Base-by-base conservation (phyloP, 2,888 invertebrate species). In the Oscheius myriophilus region DNA sequence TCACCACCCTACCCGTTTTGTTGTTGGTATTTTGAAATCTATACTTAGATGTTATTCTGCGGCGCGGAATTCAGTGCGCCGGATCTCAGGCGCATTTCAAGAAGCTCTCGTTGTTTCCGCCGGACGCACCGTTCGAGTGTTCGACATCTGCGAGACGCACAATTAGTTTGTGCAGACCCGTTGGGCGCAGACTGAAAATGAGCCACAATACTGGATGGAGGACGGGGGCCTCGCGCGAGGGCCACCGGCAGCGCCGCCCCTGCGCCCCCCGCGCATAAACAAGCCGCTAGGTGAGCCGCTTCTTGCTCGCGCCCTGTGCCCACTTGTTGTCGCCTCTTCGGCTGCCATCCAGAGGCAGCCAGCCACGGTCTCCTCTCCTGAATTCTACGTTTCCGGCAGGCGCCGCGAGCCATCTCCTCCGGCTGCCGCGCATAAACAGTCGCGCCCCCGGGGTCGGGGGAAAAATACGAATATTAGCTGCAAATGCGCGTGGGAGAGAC, bases 401-500 rank as follows among this genome's bases (percentile, higher is more conserved):
- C n/a, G 18, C 14, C 55, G 12, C 6, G 9, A 9, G 25, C 16
- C 16, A 11, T 43, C 42, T 2, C 45, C 46, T 45, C 45, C 25
- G 23, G 26, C 18, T 41, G 11, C 41, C 42, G 61, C 46, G 25
- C 46, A 61, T 61, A 61, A 61, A 61, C 61, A 61, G 14, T 4
- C 49, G n/a, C 18, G 18, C 18, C 53, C 57, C 42, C 11, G 21
- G 14, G 42, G 21, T 9, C 33, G 33, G 33, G 33, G 33, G 14
- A 12, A 61, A 61, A 49, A 46, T 46, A 61, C 61, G 61, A 33
- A 61, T 61, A 61, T 61, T 61, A 61, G 61, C 46, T 49, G 61
- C 49, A 61, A 58, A 61, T 61, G 61, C 49, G 61, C 49, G 61
- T 61, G 61, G 25, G 61, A 61, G 49, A n/a, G 61, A 46, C 46